phyloP scores from a whole-genome alignment of 2,888 invertebrate species.

The Muscina levida region DNA sequence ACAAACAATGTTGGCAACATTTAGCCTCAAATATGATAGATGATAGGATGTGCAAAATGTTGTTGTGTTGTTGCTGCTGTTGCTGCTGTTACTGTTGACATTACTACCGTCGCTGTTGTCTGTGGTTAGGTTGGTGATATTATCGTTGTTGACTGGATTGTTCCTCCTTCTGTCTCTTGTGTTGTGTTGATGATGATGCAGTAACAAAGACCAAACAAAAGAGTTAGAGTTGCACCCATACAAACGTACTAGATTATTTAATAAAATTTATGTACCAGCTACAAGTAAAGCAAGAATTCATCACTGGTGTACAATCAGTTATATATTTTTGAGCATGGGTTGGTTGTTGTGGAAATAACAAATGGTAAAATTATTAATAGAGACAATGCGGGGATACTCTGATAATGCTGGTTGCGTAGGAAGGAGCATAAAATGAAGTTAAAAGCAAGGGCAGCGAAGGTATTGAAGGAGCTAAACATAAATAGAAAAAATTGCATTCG shows the following conservation, averaged over 20 bases:
- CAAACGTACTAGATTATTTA: slow-evolving; percentile 46
- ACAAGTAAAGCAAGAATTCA: slow-evolving; percentile 32
- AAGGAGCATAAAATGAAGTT: too few relatives aligned
- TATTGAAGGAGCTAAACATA: too few relatives aligned
- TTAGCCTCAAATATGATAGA: slow-evolving; percentile 66
- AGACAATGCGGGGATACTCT: not conserved
- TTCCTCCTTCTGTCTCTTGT: not conserved
- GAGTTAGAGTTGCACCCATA: slow-evolving; percentile 39
- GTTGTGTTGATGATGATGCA: not conserved
- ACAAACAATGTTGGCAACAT: slow-evolving; percentile 64
- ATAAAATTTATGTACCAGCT: slow-evolving; percentile 40
- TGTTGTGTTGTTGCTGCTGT: slow-evolving; percentile 45
- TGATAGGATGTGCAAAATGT: slow-evolving; percentile 58
- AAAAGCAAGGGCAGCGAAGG: too few relatives aligned
- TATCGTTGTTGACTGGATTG: not conserved
- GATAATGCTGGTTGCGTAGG: too few relatives aligned
- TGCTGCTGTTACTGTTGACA: slow-evolving; percentile 36
- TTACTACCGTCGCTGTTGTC: slow-evolving; percentile 1
- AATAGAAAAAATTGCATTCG: too few relatives aligned
- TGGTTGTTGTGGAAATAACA: too few relatives aligned
- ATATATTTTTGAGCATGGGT: too few relatives aligned
- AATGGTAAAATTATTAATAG: too few relatives aligned
- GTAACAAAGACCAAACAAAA: not conserved
- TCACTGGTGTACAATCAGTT: not conserved
- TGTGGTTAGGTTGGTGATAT: not conserved